Evolutionary conservation across 2,113 vertebrate genomes (phyloP), one percentile per base, ranked within the genome.

Genomic region (Psittacus erithacus): DNA sequence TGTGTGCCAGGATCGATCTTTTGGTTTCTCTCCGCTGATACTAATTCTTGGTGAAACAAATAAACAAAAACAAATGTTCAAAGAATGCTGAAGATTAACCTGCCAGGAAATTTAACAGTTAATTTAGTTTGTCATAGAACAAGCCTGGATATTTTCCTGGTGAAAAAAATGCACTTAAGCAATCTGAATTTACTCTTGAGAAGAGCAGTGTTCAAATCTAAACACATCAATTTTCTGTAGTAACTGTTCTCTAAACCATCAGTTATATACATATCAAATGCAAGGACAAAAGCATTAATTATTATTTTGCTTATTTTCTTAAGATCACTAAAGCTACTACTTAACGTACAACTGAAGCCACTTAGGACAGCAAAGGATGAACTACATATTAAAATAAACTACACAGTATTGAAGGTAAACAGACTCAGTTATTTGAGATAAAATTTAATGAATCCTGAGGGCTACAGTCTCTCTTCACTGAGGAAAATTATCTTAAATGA

Each of bases 1-100:
- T 0, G 99, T 98, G 93, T 99, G 99, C 99, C 99, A 99, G 6
- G 99, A 99, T 38, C 99, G 98, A 80, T 99, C 98, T 63, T 97
- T 97, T 17, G 99, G 99, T 38, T 95, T 94, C 86, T 97, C 86
- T 84, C 98, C 98, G 90, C 96, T 98, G 87, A 96, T 87, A 62
- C 97, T 94, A 90, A 98, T 97, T 95, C 99, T 99, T 96, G 86
- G 92, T 18, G 39, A 82, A 69, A 95, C 79, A 94, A 69, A 92
- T 1, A 81, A 76, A 60, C 11, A 71, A 39, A 53, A 31, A 29
- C 9, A 86, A 16, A 44, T 16, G 69, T 81, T 82, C 70, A 84
- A 92, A 71, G n/a, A 38, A 44, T 24, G 46, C 11, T 79, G 27
- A 44, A 59, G 77, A 68, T 47, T 19, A 27, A 74, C 8, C 39